These are phyloP conservation scores for Cecropterus lyciades DNA, from an alignment of 1,140 invertebrate genomes.

Conservation along the genomic window DNA sequence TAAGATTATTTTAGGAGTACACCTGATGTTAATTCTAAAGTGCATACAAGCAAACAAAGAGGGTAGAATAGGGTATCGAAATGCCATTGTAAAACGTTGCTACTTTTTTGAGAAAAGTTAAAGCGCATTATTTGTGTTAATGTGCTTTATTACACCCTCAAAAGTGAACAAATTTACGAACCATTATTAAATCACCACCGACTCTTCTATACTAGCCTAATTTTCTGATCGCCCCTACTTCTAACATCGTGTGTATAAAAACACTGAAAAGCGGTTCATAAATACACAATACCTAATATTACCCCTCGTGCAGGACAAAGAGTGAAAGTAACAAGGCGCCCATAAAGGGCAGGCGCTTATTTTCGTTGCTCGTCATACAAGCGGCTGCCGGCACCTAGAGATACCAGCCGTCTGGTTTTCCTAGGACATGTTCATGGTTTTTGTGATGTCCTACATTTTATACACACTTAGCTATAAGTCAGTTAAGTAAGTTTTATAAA, in stretches of 20 bases:
- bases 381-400: constrained; percentile 30
- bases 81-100: background rate
- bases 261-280: constrained; percentile 17
- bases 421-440: too few relatives aligned
- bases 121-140: background rate
- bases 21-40: too few relatives aligned
- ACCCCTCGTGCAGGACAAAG: constrained; percentile 3
- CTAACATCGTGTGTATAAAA: constrained; percentile 3
- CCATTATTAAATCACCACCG: background rate
- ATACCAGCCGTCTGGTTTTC: too few relatives aligned
- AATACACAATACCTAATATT: constrained; percentile 24
- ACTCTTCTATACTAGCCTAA: background rate
- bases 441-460: too few relatives aligned
- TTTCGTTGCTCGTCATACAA: constrained; percentile 26
- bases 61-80: too few relatives aligned
- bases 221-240: constrained; percentile 12
- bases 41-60: too few relatives aligned
- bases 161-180: background rate
- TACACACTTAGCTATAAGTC: too few relatives aligned
- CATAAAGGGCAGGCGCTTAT: constrained; percentile 17
- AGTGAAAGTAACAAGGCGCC: constrained; percentile 24
- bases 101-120: background rate
- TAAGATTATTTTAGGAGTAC: too few relatives aligned
- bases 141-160: background rate
- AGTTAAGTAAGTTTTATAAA: too few relatives aligned